Evolutionary conservation across 1,140 invertebrate species (phyloP).

Genomic region (Aphelenchoides besseyi): DNA sequence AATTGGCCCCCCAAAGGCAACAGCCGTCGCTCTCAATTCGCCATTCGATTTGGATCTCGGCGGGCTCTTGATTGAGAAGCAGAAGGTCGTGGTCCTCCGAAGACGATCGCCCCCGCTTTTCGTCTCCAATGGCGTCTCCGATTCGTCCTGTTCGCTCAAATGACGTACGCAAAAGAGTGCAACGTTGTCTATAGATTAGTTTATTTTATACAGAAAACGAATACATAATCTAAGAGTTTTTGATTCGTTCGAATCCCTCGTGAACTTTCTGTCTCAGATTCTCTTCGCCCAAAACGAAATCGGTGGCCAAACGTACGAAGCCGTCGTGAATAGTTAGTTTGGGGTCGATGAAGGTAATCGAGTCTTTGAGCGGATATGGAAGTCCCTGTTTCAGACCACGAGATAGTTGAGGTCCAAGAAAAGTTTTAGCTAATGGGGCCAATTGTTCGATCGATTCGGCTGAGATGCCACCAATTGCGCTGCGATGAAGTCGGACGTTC

Average conservation of each 20-base stretch:
- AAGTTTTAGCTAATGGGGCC: conserved; percentile 60
- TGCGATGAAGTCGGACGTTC: conserved; percentile 54
- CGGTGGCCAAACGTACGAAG: conserved; percentile 55
- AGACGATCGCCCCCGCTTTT: too few species aligned
- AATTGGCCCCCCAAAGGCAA: too few species aligned
- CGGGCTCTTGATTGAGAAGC: too few species aligned
- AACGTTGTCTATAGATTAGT: too few species aligned
- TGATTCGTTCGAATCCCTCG: conserved; percentile 55
- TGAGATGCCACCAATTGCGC: conserved; percentile 55
- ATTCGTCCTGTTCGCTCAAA: too few species aligned
- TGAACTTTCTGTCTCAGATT: conserved; percentile 46
- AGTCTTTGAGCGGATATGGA: conserved; percentile 55
- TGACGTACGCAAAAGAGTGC: too few species aligned
- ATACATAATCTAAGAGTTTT: conserved; percentile 32
- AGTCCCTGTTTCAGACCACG: conserved; percentile 58
- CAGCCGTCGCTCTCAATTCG: too few species aligned
- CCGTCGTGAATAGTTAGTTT: conserved; percentile 55
- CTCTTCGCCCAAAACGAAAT: conserved; percentile 52
- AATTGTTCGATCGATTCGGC: conserved; percentile 56
- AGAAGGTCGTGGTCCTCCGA: too few species aligned
- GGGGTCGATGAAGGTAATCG: conserved; percentile 56
- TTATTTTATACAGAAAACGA: conserved; percentile 14
- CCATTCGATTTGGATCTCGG: too few species aligned
- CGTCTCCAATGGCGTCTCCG: too few species aligned
- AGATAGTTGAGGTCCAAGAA: conserved; percentile 56